phyloP scores from a whole-genome alignment of 2,113 vertebrate genomes.

The Panurus biarmicus region DNA sequence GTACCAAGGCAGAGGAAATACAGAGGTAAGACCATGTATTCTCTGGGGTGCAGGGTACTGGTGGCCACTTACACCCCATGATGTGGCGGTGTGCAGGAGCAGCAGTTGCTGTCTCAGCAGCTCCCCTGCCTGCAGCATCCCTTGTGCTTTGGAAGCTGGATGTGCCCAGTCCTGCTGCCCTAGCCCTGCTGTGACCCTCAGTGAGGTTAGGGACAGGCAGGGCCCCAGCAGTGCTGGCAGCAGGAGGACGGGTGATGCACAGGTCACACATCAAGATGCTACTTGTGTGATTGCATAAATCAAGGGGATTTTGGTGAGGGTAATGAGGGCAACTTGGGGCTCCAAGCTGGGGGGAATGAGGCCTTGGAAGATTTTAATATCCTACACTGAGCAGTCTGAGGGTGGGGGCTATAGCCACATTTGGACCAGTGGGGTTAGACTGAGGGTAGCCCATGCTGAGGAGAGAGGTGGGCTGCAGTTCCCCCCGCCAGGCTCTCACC shows the following conservation, averaged over 20 bases:
- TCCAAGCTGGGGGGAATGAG: not conserved
- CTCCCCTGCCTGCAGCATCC: not conserved
- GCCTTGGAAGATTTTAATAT: not conserved
- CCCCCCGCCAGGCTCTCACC: not conserved
- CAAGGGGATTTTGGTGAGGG: not conserved
- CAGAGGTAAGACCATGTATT: not conserved
- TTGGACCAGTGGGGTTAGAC: not conserved
- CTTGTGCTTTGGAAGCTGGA: not conserved
- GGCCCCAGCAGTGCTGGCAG: not conserved
- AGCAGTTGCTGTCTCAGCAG: not conserved
- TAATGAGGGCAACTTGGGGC: rapidly evolving
- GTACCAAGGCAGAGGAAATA: not conserved
- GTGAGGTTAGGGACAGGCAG: rapidly evolving
- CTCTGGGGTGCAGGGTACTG: not conserved
- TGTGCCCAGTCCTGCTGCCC: not conserved
- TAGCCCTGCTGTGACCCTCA: rapidly evolving
- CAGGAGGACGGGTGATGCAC: rapidly evolving
- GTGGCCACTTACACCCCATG: not conserved
- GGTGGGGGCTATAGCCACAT: not conserved
- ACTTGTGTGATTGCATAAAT: not conserved
- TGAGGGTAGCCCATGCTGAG: not conserved
- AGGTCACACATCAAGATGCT: not conserved
- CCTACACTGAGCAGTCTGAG: rapidly evolving
- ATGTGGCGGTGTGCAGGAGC: rapidly evolving
- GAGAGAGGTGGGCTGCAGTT: not conserved